Evolutionary conservation across 1,140 invertebrate genomes (phyloP), one percentile per base, ranked within the genome.

Genomic region (Trichonephila inaurata): DNA sequence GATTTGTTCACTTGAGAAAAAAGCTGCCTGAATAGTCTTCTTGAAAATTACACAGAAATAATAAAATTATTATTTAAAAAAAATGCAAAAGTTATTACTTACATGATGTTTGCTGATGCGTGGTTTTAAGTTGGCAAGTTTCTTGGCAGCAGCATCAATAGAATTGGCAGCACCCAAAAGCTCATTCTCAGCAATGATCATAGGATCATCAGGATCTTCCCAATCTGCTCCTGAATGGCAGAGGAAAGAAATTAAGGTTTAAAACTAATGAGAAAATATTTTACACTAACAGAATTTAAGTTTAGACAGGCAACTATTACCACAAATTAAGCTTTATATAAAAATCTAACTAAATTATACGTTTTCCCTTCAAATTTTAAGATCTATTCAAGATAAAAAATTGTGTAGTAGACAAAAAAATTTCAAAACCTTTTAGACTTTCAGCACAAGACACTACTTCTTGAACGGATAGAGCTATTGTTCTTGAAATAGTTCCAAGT

Each of bases 181-280:
- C 96, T 99, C 99, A 96, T 99, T 99, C 96, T 99, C 99, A 1
- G 99, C 99, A 94, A 99, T 99, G 0, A 99, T 98, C 0, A 98
- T 99, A 0, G 99, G 98, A 96, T 99, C 99, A 95, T 99, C 98
- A 0, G 98, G 98, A 96, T 99, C 98, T 93, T 98, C 98, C 98
- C 98, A 99, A 95, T 99, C 98, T 6, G 97, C 97, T 72, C 98
- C 97, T 97, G 94, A 8, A 12, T 10, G 33, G 6, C 8, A 44
- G 24, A 24, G 72, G 77, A 14, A 40, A 7, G 33, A 5, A 51
- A 51, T 51, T 51, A 51, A 51, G 51, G 7, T 51, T 51, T 10
- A 12, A 51, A 51, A 51, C 10, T 51, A 7, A 10, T 51, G 7
- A 12, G 51, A n/a, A n/a, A n/a, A 10, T 2, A 51, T 7, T 51